Percentiles rank a stretch among this genome's conserved stretches.
phyloP scores from a whole-genome alignment of 2,888 invertebrate genomes.

The Digitonthophagus gazella region DNA sequence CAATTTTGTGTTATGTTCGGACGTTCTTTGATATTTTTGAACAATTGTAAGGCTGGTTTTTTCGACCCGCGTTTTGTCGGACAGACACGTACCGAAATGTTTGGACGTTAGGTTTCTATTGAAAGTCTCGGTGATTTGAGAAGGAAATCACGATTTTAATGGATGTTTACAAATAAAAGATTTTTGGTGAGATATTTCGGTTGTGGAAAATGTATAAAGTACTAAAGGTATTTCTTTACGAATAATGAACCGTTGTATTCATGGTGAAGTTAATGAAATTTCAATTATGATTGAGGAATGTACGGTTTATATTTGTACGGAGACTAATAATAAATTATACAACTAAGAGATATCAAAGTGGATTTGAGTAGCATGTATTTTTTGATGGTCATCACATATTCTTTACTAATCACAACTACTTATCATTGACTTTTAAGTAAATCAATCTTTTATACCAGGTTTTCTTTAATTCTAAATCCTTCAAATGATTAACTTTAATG shows the following conservation, averaged over 20 bases:
- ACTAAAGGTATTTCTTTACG: neutral
- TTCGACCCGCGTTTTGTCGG: too few species aligned
- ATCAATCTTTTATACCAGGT: too few species aligned
- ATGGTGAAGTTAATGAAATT: neutral
- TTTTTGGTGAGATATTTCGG: neutral
- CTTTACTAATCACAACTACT: too few species aligned
- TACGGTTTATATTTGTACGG: too few species aligned
- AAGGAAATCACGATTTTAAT: neutral
- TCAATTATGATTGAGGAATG: neutral
- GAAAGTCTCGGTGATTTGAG: neutral
- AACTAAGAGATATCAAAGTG: too few species aligned
- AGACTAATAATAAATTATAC: too few species aligned
- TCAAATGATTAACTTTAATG: too few species aligned
- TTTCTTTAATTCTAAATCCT: too few species aligned
- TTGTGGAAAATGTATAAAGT: neutral
- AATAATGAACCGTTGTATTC: neutral
- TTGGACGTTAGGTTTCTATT: neutral
- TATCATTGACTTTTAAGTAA: too few species aligned
- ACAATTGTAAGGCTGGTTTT: neutral
- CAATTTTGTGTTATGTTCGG: neutral
- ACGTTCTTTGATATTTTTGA: neutral
- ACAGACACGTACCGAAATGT: neutral
- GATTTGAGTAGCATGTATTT: too few species aligned
- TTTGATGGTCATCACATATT: too few species aligned
- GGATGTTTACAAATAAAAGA: neutral